Evolutionary conservation across 2,113 vertebrate species (phyloP), one percentile per base, ranked within the genome.

Genomic region (Rhinopithecus roxellana): DNA sequence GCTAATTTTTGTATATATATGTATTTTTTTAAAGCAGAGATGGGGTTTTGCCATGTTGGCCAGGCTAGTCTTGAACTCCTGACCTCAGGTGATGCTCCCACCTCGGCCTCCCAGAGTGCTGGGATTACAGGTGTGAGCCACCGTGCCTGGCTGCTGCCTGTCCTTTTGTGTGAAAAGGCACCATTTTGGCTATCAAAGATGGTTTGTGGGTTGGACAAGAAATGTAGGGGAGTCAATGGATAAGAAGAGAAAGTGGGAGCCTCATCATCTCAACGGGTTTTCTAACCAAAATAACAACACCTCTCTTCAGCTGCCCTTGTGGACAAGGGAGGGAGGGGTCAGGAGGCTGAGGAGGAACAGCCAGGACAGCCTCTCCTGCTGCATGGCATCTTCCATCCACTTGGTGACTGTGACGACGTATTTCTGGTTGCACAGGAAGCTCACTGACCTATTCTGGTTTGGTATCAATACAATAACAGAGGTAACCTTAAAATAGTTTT

Each of bases 401-500:
- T 18, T 55, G 84, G 72, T 16, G 27, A 23, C 48, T 0, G 27
- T 16, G 64, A 40, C 43, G 8, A 6, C 0, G 12, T 8, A 22
- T 40, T 90, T 90, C 85, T 80, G 52, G 50, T 9, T 50, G 40
- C 43, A 25, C 67, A 17, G 84, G 70, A 72, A 38, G 67, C 67
- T 4, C 12, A 1, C 43, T 80, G 90, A 77, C 78, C 86, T 93
- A 2, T 55, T 77, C 88, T 23, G 23, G 43, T 35, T 96, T 72
- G 75, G 64, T 78, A 75, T 81, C 88, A 9, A 70, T 8, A 52
- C 32, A 67, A 4, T 61, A 50, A 57, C 80, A 80, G 18, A 61
- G n/a, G 69, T 57, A 50, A 88, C 52, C 80, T 84, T 91, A 78
- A 95, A 94, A 93, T 59, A 87, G 92, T 86, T 57, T 55, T n/a